These are phyloP conservation scores for Oncorhynchus nerka DNA, from an alignment of 2,113 vertebrate genomes.

Conservation along the genomic window DNA sequence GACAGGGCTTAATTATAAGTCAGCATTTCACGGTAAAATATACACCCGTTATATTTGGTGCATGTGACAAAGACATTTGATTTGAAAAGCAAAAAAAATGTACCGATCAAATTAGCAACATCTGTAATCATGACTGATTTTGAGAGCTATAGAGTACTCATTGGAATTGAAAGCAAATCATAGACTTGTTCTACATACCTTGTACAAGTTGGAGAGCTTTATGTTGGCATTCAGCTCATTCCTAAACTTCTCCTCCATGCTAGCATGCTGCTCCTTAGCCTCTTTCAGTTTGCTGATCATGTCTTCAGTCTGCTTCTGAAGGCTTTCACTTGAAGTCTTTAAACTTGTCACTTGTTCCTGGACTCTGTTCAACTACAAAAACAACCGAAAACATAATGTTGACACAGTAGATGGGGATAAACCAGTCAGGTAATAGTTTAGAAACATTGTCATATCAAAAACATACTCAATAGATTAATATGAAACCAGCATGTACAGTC, in stretches of 20 bases:
- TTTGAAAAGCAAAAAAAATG: too few relatives aligned
- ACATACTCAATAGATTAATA: not conserved
- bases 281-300: conserved; percentile 88
- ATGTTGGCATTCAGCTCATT: conserved; percentile 94
- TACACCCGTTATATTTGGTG: too few relatives aligned
- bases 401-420: not conserved
- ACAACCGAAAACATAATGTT: not conserved
- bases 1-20: too few relatives aligned
- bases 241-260: conserved; percentile 89
- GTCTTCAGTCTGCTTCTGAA: conserved; percentile 90
- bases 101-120: too few relatives aligned
- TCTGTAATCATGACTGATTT: too few relatives aligned
- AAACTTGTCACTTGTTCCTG: conserved; percentile 86
- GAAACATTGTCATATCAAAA: not conserved
- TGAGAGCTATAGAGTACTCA: not conserved
- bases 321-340: conserved; percentile 85
- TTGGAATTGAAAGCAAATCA: not conserved
- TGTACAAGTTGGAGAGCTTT: conserved; percentile 91
- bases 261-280: conserved; percentile 86
- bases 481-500: not conserved
- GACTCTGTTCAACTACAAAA: conserved; percentile 79
- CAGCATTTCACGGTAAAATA: too few relatives aligned
- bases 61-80: too few relatives aligned
- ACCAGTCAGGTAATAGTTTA: not conserved
- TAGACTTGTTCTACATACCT: conserved; percentile 71